These are phyloP conservation scores for Heliconius melpomene DNA, from an alignment of 1,140 invertebrate species.

Conservation along the genomic window DNA sequence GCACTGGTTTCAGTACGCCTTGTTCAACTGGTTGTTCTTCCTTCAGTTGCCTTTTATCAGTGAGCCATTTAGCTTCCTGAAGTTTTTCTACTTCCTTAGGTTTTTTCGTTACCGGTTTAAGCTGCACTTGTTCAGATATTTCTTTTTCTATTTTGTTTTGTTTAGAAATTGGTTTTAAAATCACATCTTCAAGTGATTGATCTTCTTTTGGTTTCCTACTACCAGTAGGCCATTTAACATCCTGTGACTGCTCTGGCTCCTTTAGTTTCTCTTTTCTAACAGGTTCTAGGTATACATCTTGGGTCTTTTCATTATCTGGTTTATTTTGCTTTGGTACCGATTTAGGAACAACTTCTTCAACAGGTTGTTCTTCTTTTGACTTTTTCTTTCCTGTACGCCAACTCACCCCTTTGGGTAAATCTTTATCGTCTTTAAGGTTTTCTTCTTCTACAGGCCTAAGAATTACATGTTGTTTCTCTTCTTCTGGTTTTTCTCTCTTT, in stretches of 20 bases:
- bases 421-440: constrained; percentile 6
- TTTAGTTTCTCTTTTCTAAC: constrained; percentile 20
- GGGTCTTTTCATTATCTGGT: constrained; percentile 13
- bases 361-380: constrained; percentile 32
- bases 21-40: constrained; percentile 71
- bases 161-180: constrained; percentile 31
- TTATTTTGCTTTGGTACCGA: constrained; percentile 29
- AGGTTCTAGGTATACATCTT: constrained; percentile 36
- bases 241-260: constrained; percentile 49
- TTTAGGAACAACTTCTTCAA: constrained; percentile 43
- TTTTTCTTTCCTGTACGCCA: constrained; percentile 40
- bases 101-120: constrained; percentile 38
- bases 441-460: no score
- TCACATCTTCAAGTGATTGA: constrained; percentile 60
- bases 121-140: constrained; percentile 26
- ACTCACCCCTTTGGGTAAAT: constrained; percentile 32
- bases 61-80: constrained; percentile 27
- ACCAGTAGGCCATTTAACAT: constrained; percentile 35
- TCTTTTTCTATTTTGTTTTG: constrained; percentile 26
- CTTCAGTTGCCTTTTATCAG: constrained; percentile 60
- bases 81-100: constrained; percentile 26
- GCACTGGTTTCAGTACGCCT: constrained; percentile 33
- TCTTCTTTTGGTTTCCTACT: constrained; percentile 69
- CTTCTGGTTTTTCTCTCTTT: no score
- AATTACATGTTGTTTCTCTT: no score